Evolutionary conservation across 2,113 vertebrate genomes (phyloP), one percentile per base, ranked within the genome.

Genomic region (Origma solitaria): DNA sequence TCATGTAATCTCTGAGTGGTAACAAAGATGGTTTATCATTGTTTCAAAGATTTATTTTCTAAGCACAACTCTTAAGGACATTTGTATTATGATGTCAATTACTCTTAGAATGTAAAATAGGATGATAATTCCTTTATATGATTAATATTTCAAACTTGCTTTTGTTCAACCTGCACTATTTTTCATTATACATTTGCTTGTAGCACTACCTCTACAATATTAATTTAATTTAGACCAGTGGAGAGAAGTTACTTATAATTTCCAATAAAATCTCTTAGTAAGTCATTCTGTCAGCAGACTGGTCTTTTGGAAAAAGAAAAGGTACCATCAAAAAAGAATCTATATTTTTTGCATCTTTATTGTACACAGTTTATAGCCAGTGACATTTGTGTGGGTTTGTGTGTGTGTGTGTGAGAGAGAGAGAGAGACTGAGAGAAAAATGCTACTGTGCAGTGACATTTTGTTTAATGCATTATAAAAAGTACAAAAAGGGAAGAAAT

Each of bases 171-270:
- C 40, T 86, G 27, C 23, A 69, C 84, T 91, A 64, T 78, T 95
- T 33, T 83, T 96, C 73, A 85, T 91, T 93, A 72, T 42, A 54
- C 44, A 91, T 69, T 92, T 81, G 83, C 51, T 87, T 92, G 35
- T 77, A 82, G 17, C 30, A 76, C 23, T 72, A 47, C 89, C 33
- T 82, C 24, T 83, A 38, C 53, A 62, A 56, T 93, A 94, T 82
- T 69, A 6, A 50, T 91, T 90, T 93, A 71, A 92, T 93, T 94
- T 96, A 83, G 31, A 81, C 82, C 30, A 66, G 37, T 82, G 68
- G 60, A 86, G 66, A 85, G 73, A 60, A 71, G 33, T 94, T 85
- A 95, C 95, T 95, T 94, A 92, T 81, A 42, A 64, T 92, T 92
- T 91, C 17, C 90, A 78, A 87, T 49, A 79, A 85, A 92, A 86